A percentile compares a stretch with the other conserved stretches of the same genome.
phyloP scores from a whole-genome alignment of 2,888 invertebrate genomes.

The Merodon equestris region DNA sequence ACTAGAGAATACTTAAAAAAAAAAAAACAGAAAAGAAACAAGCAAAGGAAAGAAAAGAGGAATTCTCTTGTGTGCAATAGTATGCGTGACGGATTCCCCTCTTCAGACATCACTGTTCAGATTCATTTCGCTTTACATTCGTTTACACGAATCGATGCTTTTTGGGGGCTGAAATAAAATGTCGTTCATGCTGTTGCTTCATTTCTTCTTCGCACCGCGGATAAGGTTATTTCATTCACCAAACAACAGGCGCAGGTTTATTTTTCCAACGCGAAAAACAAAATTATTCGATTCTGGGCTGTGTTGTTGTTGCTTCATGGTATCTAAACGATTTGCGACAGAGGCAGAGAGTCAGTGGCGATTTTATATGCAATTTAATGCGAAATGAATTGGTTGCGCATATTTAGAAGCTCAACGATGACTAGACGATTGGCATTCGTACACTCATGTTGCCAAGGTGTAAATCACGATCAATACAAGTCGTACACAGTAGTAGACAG shows the following conservation, averaged over 20 bases:
- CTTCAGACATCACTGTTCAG: slow-evolving; percentile 26
- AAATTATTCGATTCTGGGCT: neutral
- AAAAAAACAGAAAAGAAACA: slow-evolving; percentile 2
- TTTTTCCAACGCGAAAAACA: slow-evolving; percentile 19
- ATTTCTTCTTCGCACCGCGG: slow-evolving; percentile 42
- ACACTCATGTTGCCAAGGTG: slow-evolving; percentile 21
- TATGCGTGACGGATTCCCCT: slow-evolving; percentile 49
- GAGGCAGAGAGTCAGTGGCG: neutral
- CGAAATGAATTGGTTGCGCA: slow-evolving; percentile 32
- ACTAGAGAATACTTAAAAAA: slow-evolving; percentile 14
- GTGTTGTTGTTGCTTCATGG: slow-evolving; percentile 36
- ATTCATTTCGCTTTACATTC: slow-evolving; percentile 18
- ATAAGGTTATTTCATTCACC: slow-evolving; percentile 62
- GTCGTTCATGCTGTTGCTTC: slow-evolving; percentile 62
- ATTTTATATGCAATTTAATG: slow-evolving; percentile 11
- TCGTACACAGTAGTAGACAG: too few species aligned
- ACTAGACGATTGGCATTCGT: too few species aligned
- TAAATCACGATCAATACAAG: slow-evolving; percentile 32
- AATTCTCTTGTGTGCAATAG: neutral
- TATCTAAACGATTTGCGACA: slow-evolving; percentile 26
- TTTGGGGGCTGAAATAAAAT: too few species aligned
- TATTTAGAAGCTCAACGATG: neutral
- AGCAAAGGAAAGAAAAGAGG: slow-evolving; percentile 7
- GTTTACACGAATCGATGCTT: too few species aligned
- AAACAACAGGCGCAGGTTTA: slow-evolving; percentile 54